These are phyloP conservation scores for Trachythela sp. DNA, from an alignment of 64 coral and sea anemone species.

Conservation along the genomic window DNA sequence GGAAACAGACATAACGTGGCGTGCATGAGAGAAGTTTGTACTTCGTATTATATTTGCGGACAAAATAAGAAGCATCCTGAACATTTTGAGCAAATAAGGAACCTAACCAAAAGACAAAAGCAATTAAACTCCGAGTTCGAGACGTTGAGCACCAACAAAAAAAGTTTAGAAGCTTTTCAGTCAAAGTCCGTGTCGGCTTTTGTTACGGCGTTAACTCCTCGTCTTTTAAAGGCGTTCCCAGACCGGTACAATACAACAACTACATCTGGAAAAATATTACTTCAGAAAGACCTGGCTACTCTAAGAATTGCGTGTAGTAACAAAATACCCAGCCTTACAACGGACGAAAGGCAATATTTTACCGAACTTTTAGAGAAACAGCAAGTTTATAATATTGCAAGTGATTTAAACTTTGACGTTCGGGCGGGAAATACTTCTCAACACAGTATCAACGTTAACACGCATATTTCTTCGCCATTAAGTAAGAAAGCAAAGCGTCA, in stretches of 20 bases:
- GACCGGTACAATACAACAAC: neutral
- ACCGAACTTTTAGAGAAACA: neutral
- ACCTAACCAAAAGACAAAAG: neutral
- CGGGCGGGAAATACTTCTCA: neutral
- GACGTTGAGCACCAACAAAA: neutral
- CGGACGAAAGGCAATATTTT: neutral
- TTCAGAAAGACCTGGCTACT: neutral
- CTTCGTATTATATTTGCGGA: neutral
- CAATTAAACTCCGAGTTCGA: neutral
- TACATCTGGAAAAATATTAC: neutral
- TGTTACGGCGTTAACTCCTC: neutral
- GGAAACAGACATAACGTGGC: neutral
- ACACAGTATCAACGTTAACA: neutral
- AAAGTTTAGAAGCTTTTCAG: neutral
- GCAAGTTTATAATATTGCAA: neutral
- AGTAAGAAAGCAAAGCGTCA: neutral
- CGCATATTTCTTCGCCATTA: neutral
- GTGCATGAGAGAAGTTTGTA: neutral
- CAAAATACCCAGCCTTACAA: neutral
- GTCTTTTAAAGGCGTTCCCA: neutral
- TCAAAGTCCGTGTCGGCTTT: neutral
- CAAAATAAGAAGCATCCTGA: neutral
- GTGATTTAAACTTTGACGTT: neutral
- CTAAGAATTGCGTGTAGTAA: neutral
- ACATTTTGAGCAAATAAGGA: neutral